These are phyloP conservation scores for Irena cyanogastra DNA, from an alignment of 2,113 vertebrate species.

Conservation along the genomic window DNA sequence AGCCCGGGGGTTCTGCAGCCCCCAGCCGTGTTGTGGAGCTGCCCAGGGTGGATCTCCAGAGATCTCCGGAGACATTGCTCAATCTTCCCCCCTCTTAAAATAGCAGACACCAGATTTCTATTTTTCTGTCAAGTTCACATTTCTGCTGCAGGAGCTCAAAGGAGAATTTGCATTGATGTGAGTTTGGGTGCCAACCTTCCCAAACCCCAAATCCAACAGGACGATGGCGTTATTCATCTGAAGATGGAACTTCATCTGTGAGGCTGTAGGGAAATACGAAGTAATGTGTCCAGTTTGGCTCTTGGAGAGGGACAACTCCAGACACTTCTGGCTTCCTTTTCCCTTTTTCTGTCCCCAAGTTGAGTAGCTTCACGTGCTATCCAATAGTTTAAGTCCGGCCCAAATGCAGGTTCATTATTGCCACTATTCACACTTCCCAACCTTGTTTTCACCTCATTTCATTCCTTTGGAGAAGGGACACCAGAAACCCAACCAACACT, in stretches of 20 bases:
- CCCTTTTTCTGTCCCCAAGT: fast-evolving
- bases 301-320: fast-evolving
- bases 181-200: not conserved
- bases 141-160: not conserved
- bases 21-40: fast-evolving
- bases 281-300: fast-evolving
- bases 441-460: not conserved
- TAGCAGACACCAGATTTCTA: not conserved
- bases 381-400: fast-evolving
- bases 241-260: fast-evolving
- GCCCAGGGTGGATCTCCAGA: not conserved
- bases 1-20: fast-evolving
- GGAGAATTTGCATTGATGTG: not conserved
- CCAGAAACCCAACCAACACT: not conserved
- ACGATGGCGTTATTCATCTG: fast-evolving
- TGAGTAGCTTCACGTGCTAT: not conserved
- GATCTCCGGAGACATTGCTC: not conserved
- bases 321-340: not conserved
- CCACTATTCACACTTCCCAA: not conserved
- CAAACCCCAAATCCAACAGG: not conserved
- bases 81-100: not conserved
- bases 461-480: not conserved
- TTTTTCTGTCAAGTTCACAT: not conserved
- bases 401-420: not conserved
- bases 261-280: not conserved